phyloP scores from a whole-genome alignment of 2,888 invertebrate genomes.

The Hypomecis punctinalis region DNA sequence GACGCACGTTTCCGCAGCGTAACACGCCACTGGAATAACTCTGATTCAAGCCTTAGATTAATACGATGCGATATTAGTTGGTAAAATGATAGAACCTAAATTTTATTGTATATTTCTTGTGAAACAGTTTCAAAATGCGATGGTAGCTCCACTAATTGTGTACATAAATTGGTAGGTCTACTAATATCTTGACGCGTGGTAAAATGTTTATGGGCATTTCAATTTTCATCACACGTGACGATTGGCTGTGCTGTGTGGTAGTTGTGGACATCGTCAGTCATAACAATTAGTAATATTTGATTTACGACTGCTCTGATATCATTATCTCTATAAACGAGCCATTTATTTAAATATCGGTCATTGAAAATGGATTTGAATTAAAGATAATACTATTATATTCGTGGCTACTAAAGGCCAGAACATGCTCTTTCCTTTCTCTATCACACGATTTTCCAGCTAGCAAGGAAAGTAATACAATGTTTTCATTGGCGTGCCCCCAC shows the following conservation, averaged over 20 bases:
- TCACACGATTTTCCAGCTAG: conserved; percentile 52
- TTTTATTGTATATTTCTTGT: not conserved
- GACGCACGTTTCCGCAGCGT: conserved; percentile 35
- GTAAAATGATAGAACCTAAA: too few relatives aligned
- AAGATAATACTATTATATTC: too few relatives aligned
- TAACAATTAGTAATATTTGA: conserved; percentile 1
- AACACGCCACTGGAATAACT: conserved; percentile 33
- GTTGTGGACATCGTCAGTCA: not conserved
- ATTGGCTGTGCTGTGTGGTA: conserved; percentile 5
- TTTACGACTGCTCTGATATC: not conserved
- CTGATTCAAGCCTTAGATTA: conserved; percentile 33
- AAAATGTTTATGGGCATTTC: conserved; percentile 35
- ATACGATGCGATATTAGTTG: not conserved
- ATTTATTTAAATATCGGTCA: too few relatives aligned
- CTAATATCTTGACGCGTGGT: conserved; percentile 33
- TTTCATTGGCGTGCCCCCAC: conserved; percentile 52
- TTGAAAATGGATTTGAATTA: too few relatives aligned
- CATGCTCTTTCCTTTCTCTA: conserved; percentile 24
- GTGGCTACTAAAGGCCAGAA: not conserved
- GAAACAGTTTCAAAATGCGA: not conserved
- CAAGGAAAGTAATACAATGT: conserved; percentile 59
- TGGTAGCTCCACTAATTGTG: not conserved
- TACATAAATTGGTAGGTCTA: not conserved
- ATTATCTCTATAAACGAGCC: not conserved
- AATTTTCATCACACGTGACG: conserved; percentile 23